These are phyloP conservation scores for Phocoena sinus DNA, from an alignment of 2,113 vertebrate genomes.

Conservation along the genomic window DNA sequence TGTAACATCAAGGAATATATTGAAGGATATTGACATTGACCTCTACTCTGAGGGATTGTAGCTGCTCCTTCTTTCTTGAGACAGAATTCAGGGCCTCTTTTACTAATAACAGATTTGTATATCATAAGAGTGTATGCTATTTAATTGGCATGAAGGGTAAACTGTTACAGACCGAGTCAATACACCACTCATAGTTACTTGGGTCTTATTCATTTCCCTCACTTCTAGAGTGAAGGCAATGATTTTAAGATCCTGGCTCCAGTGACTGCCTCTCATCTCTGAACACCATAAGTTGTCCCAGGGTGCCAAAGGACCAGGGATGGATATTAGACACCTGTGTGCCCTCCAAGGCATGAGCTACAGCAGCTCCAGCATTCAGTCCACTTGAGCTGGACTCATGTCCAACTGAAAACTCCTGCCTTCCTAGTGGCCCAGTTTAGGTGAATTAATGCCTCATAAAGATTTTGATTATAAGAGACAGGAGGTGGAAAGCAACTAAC, in stretches of 20 bases:
- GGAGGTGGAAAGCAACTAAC: background rate
- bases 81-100: background rate
- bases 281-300: accelerated
- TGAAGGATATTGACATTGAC: background rate
- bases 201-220: background rate
- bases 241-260: background rate
- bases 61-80: background rate
- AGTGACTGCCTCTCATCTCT: background rate
- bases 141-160: background rate
- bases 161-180: background rate
- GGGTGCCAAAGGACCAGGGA: background rate
- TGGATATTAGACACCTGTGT: background rate
- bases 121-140: accelerated
- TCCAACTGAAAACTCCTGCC: background rate
- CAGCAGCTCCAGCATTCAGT: background rate
- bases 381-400: background rate
- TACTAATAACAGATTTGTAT: background rate
- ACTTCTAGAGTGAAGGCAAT: background rate
- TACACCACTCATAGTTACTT: background rate
- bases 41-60: too few relatives aligned
- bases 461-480: background rate
- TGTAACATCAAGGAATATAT: background rate
- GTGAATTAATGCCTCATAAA: background rate
- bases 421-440: background rate
- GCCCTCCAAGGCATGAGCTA: background rate